phyloP scores from a whole-genome alignment of 2,888 invertebrate species.

The Diadegma fenestrale region DNA sequence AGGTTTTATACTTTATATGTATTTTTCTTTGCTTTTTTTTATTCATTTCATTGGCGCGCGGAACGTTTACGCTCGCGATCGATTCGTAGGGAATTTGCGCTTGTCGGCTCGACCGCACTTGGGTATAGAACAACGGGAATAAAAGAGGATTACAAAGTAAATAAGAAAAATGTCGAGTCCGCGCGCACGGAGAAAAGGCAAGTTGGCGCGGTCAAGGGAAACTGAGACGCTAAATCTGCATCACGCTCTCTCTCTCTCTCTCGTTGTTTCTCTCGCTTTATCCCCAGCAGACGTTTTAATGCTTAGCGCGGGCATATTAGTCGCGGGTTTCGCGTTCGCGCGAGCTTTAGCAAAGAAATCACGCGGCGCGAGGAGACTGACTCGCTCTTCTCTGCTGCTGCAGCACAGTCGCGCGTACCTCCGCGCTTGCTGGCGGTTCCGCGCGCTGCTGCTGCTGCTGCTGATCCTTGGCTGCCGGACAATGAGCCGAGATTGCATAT shows the following conservation, averaged over 20 bases:
- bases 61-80: constrained; percentile 28
- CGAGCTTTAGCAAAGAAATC: constrained; percentile 21
- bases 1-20: neutral
- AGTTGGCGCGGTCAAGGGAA: constrained; percentile 55
- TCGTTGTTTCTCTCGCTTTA: neutral
- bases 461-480: constrained; percentile 72
- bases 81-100: constrained; percentile 32
- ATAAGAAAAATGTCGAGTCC: neutral
- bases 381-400: too few relatives aligned
- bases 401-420: too few relatives aligned
- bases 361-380: constrained; percentile 2
- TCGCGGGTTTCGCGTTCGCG: constrained; percentile 76
- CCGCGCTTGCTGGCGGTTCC: too few relatives aligned
- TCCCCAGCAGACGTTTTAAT: constrained; percentile 55
- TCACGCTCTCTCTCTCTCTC: neutral
- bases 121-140: constrained; percentile 6
- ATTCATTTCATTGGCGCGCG: neutral
- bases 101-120: neutral
- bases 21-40: neutral
- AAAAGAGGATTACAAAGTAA: constrained; percentile 12
- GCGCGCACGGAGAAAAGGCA: constrained; percentile 7
- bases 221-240: constrained; percentile 53
- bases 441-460: too few relatives aligned
- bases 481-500: constrained; percentile 83
- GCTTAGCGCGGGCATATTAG: constrained; percentile 76